A percentile compares a stretch with the other conserved stretches of the same genome.
These are phyloP conservation scores for Falco columbarius DNA, from an alignment of 2,797 vertebrate genomes.

Conservation along the genomic window DNA sequence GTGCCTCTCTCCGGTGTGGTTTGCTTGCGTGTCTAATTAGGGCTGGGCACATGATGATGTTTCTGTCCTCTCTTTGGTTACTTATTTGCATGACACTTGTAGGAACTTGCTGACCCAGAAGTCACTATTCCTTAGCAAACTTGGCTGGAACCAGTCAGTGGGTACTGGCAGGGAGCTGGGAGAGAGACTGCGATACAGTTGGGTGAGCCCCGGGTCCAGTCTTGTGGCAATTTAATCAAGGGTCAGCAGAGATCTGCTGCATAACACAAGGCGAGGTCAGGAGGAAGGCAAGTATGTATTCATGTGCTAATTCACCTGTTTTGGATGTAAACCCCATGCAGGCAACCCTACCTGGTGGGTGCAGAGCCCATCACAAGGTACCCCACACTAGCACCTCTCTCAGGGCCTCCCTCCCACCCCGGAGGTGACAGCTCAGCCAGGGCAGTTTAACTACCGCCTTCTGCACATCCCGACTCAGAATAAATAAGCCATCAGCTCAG, in stretches of 20 bases:
- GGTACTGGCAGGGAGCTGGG: background rate
- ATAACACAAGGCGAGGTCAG: fast-evolving
- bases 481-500: background rate
- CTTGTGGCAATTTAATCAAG: background rate
- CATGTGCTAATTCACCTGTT: background rate
- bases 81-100: background rate
- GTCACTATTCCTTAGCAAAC: background rate
- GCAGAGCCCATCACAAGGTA: fast-evolving
- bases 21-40: background rate
- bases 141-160: background rate
- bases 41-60: background rate
- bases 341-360: background rate
- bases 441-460: background rate
- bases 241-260: background rate
- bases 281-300: background rate
- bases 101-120: background rate
- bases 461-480: background rate
- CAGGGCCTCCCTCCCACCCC: background rate
- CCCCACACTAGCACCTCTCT: background rate
- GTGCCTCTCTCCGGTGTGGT: background rate
- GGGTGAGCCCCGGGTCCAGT: background rate
- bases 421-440: background rate
- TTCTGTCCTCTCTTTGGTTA: background rate
- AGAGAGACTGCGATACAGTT: fast-evolving
- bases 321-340: fast-evolving